phyloP scores from a whole-genome alignment of 2,113 vertebrate species.

The Apeltes quadracus region DNA sequence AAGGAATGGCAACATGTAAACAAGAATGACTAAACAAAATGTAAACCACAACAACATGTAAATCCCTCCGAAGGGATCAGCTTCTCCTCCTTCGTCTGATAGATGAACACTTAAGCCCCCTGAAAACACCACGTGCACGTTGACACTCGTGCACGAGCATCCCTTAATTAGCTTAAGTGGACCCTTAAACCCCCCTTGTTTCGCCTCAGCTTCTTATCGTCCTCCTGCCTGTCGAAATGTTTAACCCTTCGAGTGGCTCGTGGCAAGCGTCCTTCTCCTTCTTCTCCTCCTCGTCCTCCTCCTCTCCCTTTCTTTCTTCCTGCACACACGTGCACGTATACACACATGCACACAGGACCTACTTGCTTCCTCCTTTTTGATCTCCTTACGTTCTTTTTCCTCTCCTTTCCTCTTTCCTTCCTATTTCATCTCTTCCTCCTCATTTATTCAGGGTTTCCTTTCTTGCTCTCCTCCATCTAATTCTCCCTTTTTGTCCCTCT shows the following conservation, averaged over 20 bases:
- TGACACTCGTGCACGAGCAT: constrained; percentile 18
- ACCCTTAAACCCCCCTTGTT: constrained; percentile 12
- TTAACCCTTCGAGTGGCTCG: no score
- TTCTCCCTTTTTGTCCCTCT: no score
- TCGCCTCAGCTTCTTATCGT: constrained; percentile 13
- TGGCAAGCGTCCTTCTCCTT: neutral
- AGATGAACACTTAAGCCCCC: constrained; percentile 58
- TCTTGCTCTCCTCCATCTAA: no score
- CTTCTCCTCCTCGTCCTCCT: neutral
- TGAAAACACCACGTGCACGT: constrained; percentile 44
- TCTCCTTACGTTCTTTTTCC: no score
- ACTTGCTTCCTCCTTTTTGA: no score
- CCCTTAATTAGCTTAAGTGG: constrained; percentile 71
- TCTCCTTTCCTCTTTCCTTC: no score
- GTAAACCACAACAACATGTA: no score
- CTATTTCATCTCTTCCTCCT: neutral
- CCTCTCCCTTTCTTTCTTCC: neutral
- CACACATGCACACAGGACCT: no score
- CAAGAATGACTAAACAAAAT: no score
- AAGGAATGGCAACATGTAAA: no score
- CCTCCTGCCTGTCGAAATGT: neutral
- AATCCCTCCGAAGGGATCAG: no score
- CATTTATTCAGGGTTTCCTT: neutral
- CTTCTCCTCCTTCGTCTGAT: constrained; percentile 51
- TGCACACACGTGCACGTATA: no score